phyloP scores from a whole-genome alignment of 2,797 vertebrate genomes.

The Oreochromis mossambicus region DNA sequence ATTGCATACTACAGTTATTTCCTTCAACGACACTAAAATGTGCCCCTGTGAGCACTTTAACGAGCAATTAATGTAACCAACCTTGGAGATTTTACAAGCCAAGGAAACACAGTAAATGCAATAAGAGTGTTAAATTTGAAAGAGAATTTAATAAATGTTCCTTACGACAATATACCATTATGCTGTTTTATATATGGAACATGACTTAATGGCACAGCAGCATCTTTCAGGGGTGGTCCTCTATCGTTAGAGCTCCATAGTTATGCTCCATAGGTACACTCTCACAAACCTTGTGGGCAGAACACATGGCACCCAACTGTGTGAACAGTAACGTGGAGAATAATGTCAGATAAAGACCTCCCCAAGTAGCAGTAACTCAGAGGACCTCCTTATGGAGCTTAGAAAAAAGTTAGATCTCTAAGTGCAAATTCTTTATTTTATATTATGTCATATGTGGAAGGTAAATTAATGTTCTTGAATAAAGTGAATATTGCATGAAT shows the following conservation, averaged over 20 bases:
- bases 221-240: conserved; percentile 64
- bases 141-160: not conserved
- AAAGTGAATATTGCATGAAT: not conserved
- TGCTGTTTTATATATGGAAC: conserved; percentile 55
- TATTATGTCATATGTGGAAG: not conserved
- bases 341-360: not conserved
- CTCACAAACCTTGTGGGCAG: conserved; percentile 15
- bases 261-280: conserved; percentile 1
- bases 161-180: conserved; percentile 56
- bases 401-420: not conserved
- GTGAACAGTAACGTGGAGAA: not conserved
- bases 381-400: not conserved
- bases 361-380: not conserved
- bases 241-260: conserved; percentile 39
- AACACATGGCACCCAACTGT: conserved; percentile 24
- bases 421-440: not conserved
- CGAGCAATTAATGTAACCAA: not conserved
- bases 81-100: not conserved
- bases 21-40: not conserved
- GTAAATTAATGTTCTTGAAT: not conserved
- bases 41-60: not conserved
- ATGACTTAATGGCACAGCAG: conserved; percentile 23
- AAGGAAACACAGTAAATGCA: not conserved
- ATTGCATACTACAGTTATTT: not conserved
- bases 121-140: conserved; percentile 6